Percentiles rank a stretch among this genome's conserved stretches.
Evolutionary conservation across 2,113 vertebrate species (phyloP).

Genomic region (Forbesichthys papilliferus): DNA sequence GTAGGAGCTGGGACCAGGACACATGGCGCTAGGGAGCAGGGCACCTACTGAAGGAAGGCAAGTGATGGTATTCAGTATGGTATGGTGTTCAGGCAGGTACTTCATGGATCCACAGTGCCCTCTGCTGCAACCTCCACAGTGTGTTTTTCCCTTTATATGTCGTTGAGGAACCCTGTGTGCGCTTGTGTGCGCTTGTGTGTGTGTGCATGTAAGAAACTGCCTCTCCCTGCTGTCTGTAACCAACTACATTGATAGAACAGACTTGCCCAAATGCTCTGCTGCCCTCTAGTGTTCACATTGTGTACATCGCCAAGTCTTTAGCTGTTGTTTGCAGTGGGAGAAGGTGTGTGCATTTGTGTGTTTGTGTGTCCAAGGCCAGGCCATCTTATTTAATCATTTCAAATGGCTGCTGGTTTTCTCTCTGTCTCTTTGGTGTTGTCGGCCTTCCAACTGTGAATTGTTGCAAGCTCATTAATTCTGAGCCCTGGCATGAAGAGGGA

Average conservation of each 20-base stretch:
- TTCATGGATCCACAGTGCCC: no score
- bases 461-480: slow-evolving; percentile 30
- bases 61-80: no score
- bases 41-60: no score
- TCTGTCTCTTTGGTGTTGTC: neutral
- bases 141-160: no score
- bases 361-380: slow-evolving; percentile 1
- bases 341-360: slow-evolving; percentile 5
- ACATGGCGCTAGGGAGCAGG: no score
- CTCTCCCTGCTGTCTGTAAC: slow-evolving; percentile 22
- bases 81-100: no score
- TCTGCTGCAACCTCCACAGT: no score
- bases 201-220: neutral
- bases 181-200: neutral
- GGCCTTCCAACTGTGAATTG: neutral
- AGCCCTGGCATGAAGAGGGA: slow-evolving; percentile 18
- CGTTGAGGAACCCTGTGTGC: neutral
- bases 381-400: slow-evolving; percentile 20
- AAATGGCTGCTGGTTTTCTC: slow-evolving; percentile 6
- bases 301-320: neutral
- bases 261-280: slow-evolving; percentile 39
- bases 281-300: slow-evolving; percentile 55
- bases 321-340: slow-evolving; percentile 2
- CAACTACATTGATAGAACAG: neutral
- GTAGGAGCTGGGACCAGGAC: no score